Base-by-base conservation (phyloP, 1,140 invertebrate genomes). In the Polypedilum pembai region DNA sequence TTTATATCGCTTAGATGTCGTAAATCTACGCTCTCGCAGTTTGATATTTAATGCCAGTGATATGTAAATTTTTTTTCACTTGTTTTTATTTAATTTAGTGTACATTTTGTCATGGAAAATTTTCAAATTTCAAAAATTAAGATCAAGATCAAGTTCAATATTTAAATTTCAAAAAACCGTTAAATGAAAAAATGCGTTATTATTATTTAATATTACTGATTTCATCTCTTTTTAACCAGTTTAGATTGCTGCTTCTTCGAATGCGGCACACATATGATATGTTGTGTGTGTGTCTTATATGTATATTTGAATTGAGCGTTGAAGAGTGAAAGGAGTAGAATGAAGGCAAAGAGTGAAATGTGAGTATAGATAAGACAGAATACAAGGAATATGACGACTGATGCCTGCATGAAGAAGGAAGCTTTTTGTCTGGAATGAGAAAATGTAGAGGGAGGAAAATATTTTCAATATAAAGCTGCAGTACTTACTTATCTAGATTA, bases 401-500 rank as follows among this genome's bases (percentile, higher is more conserved):
- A 33, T 33, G 24, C 24, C 24, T 33, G 24, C 24, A 33, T 33
- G 24, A 33, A 33, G 24, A 33, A 33, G 24, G 24, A 33, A 33
- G 41, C 41, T 12, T 45, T 45, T 45, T 45, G 41, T 12, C 41
- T 45, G 8, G 41, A 45, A 45, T 45, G 8, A 56, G n/a, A 45
- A 45, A 45, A 45, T 15, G n/a, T 15, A 15, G 1, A 12, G 4
- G n/a, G 4, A 56, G 12, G 45, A n/a, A 56, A 56, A 56, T 56
- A 56, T 56, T 56, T 56, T 56, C 45, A 69, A 69, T 69, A 69
- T 8, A 20, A 69, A 18, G 65, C 17, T 69, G 65, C 65, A 69
- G 20, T 69, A 69, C 45, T 56, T 69, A 69, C 65, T 69, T 69
- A 69, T 69, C 65, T 18, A 69, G 65, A 69, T 69, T 69, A 69